Percentiles rank a stretch among this genome's conserved stretches.
Conservation (phyloP, 2,888 invertebrate genomes). For the Catocala nupta region DNA sequence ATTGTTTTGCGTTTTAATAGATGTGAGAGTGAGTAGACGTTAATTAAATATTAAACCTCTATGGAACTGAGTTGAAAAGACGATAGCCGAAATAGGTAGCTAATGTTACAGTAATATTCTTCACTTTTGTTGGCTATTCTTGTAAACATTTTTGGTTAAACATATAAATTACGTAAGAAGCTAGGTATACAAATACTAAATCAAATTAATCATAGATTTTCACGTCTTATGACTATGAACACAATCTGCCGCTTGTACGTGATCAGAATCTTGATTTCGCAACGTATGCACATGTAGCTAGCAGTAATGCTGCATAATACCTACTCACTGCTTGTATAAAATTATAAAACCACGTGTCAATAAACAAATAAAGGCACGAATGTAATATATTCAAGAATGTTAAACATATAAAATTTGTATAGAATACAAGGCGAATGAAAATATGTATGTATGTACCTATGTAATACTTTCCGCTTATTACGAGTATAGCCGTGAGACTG, state of each 20-base stretch:
- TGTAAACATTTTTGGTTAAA: too few species aligned
- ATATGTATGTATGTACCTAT: not conserved
- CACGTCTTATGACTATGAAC: not conserved
- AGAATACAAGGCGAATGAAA: not conserved
- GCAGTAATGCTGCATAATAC: constrained; percentile 2
- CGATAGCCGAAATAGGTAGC: too few species aligned
- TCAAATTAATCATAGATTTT: not conserved
- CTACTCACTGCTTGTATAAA: not conserved
- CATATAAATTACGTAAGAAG: not conserved
- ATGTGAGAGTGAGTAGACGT: too few species aligned
- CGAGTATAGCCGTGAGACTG: not conserved
- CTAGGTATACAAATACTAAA: too few species aligned
- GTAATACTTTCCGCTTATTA: not conserved
- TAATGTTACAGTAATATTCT: too few species aligned
- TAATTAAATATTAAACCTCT: too few species aligned
- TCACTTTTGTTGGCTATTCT: too few species aligned
- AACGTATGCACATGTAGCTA: constrained; percentile 2
- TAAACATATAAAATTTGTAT: not conserved
- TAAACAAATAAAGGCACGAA: not conserved
- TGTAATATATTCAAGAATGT: constrained; percentile 11
- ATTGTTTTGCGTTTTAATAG: too few species aligned
- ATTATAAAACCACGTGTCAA: constrained; percentile 7
- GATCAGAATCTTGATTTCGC: constrained; percentile 7
- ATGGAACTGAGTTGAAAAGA: too few species aligned
- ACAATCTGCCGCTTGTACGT: constrained; percentile 6